A percentile compares a stretch with the other conserved stretches of the same genome.
These are phyloP conservation scores for Ceraclea dissimilis DNA, from an alignment of 2,888 invertebrate species.

Conservation along the genomic window DNA sequence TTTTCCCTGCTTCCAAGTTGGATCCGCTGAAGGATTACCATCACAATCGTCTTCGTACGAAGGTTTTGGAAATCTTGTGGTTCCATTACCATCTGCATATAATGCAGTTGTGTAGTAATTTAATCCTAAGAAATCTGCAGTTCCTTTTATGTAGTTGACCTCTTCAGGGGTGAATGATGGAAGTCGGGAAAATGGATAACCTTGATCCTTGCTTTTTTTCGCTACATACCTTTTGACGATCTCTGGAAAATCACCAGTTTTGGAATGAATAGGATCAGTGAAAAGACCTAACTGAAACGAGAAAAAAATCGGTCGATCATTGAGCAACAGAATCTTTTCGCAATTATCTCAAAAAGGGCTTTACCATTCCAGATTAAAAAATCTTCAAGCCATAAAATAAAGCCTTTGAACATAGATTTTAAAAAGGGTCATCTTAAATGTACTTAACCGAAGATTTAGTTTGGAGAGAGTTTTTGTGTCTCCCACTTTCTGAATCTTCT, in stretches of 20 bases:
- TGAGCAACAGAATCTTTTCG: too few species aligned
- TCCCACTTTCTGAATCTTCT: too few species aligned
- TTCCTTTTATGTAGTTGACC: conserved; percentile 49
- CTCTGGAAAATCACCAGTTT: conserved; percentile 53
- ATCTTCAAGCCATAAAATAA: too few species aligned
- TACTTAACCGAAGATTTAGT: too few species aligned
- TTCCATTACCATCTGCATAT: conserved; percentile 26
- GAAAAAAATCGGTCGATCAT: neutral
- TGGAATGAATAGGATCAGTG: conserved; percentile 52
- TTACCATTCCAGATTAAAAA: too few species aligned
- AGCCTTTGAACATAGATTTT: too few species aligned
- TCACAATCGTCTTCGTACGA: neutral
- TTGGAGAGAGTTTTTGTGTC: too few species aligned
- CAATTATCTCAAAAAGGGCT: too few species aligned
- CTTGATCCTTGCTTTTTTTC: conserved; percentile 49
- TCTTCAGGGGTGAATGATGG: conserved; percentile 53
- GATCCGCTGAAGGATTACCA: neutral
- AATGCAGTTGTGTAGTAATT: conserved; percentile 56
- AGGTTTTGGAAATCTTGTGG: neutral
- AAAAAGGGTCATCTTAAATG: too few species aligned
- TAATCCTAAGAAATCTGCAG: conserved; percentile 61
- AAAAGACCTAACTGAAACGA: conserved; percentile 40
- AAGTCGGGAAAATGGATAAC: conserved; percentile 48
- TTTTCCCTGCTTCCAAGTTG: neutral
- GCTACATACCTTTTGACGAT: conserved; percentile 49